phyloP scores from a whole-genome alignment of 2,888 invertebrate genomes.

The Plebejus melissa region DNA sequence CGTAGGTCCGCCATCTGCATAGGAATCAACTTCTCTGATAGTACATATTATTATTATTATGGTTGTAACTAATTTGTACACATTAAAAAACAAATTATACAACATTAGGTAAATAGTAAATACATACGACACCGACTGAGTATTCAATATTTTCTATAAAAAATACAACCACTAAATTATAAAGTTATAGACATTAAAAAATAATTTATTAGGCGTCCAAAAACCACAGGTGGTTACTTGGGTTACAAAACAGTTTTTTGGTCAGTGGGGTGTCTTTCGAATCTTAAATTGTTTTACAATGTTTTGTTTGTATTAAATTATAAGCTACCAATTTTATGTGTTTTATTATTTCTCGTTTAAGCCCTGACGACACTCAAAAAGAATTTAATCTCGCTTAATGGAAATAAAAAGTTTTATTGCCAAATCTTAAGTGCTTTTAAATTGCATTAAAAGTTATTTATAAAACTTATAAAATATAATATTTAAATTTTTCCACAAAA shows the following conservation, averaged over 20 bases:
- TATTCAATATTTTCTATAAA: not conserved
- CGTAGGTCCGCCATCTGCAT: too few relatives aligned
- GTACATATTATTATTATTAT: too few relatives aligned
- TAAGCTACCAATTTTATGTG: slow-evolving; percentile 12
- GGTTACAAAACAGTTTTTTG: not conserved
- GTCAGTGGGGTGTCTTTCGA: slow-evolving; percentile 6
- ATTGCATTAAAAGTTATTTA: not conserved
- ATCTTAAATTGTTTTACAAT: not conserved
- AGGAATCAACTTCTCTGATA: too few relatives aligned
- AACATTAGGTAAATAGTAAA: too few relatives aligned
- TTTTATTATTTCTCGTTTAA: not conserved
- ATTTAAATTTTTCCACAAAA: too few relatives aligned
- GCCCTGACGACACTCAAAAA: not conserved
- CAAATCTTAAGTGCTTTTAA: slow-evolving; percentile 24
- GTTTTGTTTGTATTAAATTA: not conserved
- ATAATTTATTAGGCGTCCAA: slow-evolving; percentile 4
- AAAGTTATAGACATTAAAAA: slow-evolving; percentile 6
- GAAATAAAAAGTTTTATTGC: slow-evolving; percentile 7
- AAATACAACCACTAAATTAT: slow-evolving; percentile 10
- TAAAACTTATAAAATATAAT: not conserved
- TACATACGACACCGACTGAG: not conserved
- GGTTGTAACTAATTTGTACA: too few relatives aligned
- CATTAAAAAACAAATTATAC: not conserved
- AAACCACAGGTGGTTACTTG: not conserved
- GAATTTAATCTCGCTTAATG: slow-evolving; percentile 1